phyloP scores from a whole-genome alignment of 2,888 invertebrate genomes.

The Dryocosmus kuriphilus region DNA sequence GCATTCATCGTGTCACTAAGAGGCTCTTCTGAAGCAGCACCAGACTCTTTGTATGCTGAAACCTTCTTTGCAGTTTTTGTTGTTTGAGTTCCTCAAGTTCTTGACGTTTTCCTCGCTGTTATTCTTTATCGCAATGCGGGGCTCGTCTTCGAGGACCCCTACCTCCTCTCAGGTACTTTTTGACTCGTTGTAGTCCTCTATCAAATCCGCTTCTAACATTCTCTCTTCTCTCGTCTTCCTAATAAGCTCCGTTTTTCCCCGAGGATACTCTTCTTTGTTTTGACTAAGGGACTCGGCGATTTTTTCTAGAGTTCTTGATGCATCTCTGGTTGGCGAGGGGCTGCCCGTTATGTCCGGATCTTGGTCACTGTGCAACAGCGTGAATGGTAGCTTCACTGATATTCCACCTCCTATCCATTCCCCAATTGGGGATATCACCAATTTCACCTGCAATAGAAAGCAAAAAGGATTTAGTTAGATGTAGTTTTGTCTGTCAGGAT shows the following conservation, averaged over 20 bases:
- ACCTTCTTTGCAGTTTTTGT: conserved; percentile 60
- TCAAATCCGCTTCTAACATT: conserved; percentile 67
- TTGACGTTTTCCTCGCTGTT: conserved; percentile 55
- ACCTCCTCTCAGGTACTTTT: conserved; percentile 71
- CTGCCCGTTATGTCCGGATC: conserved; percentile 79
- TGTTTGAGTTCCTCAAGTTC: conserved; percentile 59
- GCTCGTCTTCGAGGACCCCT: conserved; percentile 65
- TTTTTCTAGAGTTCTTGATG: conserved; percentile 43
- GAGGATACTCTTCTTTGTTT: not conserved
- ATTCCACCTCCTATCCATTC: conserved; percentile 83
- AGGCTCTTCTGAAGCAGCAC: conserved; percentile 78
- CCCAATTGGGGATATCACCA: conserved; percentile 86
- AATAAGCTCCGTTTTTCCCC: conserved; percentile 52
- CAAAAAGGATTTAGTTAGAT: no score
- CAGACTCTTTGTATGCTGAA: conserved; percentile 80
- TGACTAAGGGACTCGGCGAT: not conserved
- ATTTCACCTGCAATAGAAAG: conserved; percentile 81
- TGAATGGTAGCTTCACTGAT: conserved; percentile 89
- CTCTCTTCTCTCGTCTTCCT: conserved; percentile 49
- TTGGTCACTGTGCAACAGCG: conserved; percentile 86
- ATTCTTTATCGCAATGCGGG: conserved; percentile 58
- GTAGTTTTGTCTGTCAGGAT: no score
- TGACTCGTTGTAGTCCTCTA: conserved; percentile 68
- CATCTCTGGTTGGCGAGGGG: conserved; percentile 69
- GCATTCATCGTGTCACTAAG: conserved; percentile 24